These are phyloP conservation scores for Agrotis exclamationis DNA, from an alignment of 2,888 invertebrate species.

Conservation along the genomic window DNA sequence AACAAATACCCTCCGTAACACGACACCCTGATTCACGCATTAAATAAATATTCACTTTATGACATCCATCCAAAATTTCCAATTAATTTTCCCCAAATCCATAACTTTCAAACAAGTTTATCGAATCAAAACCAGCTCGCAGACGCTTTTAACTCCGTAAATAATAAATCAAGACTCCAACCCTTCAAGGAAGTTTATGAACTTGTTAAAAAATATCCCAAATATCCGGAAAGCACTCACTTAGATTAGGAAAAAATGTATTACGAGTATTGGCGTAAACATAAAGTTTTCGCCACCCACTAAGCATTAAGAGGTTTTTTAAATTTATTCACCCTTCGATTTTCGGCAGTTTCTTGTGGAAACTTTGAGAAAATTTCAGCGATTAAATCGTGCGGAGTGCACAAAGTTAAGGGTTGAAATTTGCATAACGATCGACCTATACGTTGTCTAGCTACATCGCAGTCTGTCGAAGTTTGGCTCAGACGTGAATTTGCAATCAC, in stretches of 20 bases:
- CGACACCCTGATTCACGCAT: slow-evolving; percentile 58
- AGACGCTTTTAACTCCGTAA: slow-evolving; percentile 66
- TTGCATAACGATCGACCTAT: slow-evolving; percentile 84
- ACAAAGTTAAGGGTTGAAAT: slow-evolving; percentile 88
- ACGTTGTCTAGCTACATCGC: slow-evolving; percentile 61
- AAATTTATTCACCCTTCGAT: slow-evolving; percentile 91
- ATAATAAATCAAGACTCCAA: slow-evolving; percentile 71
- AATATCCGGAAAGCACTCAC: slow-evolving; percentile 74
- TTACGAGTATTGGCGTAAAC: slow-evolving; percentile 74
- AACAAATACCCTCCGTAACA: slow-evolving; percentile 63
- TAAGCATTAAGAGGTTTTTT: slow-evolving; percentile 88
- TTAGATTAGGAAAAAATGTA: slow-evolving; percentile 78
- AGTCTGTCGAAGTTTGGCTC: slow-evolving; percentile 43
- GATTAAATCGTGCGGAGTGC: slow-evolving; percentile 86
- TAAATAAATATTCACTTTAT: slow-evolving; percentile 56
- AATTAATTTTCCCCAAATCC: slow-evolving; percentile 38
- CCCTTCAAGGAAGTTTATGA: slow-evolving; percentile 67
- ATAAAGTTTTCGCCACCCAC: slow-evolving; percentile 86
- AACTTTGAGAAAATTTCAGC: slow-evolving; percentile 85
- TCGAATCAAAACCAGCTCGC: slow-evolving; percentile 55
- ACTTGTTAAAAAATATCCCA: slow-evolving; percentile 72
- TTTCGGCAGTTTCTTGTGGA: slow-evolving; percentile 80
- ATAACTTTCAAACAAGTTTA: slow-evolving; percentile 52
- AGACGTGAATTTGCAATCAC: slow-evolving; percentile 56
- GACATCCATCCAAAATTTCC: slow-evolving; percentile 30